A percentile compares a stretch with the other conserved stretches of the same genome.
Evolutionary conservation across 2,888 invertebrate genomes (phyloP).

Genomic region (Machimus rusticus): DNA sequence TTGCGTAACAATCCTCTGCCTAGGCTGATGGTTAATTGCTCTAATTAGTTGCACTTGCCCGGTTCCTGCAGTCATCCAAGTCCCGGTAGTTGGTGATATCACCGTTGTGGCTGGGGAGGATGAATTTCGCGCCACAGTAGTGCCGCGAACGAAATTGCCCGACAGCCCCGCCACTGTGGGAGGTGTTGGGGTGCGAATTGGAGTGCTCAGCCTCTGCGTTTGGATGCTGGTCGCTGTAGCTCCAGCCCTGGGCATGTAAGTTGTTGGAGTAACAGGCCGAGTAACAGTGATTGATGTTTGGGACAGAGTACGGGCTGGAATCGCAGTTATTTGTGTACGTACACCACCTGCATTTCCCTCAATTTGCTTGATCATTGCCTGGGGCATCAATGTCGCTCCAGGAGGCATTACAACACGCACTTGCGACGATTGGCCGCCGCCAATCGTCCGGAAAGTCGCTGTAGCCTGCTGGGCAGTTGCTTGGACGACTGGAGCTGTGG

Average conservation of each 20-base stretch:
- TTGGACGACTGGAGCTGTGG: conserved; percentile 54
- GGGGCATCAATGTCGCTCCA: conserved; percentile 62
- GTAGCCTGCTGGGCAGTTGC: conserved; percentile 51
- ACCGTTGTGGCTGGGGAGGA: conserved; percentile 59
- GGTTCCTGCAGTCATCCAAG: conserved; percentile 59
- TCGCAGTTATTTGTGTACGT: conserved; percentile 61
- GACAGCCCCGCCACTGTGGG: conserved; percentile 52
- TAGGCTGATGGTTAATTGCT: conserved; percentile 58
- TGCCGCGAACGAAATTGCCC: conserved; percentile 59
- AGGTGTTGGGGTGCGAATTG: conserved; percentile 57
- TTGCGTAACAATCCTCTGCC: conserved; percentile 60
- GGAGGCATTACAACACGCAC: conserved; percentile 60
- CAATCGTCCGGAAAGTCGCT: conserved; percentile 55
- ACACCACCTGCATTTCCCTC: conserved; percentile 55
- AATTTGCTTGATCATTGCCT: conserved; percentile 67
- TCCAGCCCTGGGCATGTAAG: conserved; percentile 60
- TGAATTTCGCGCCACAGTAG: conserved; percentile 53
- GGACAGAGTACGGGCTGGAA: conserved; percentile 61
- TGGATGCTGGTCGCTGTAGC: conserved; percentile 59
- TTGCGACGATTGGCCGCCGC: conserved; percentile 59
- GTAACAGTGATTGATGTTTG: conserved; percentile 63
- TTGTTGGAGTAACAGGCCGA: conserved; percentile 59
- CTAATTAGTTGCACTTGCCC: conserved; percentile 61
- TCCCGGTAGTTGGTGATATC: conserved; percentile 59
- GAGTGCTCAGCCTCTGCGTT: conserved; percentile 58